Evolutionary conservation across 2,113 vertebrate genomes (phyloP).

Genomic region (Mesocricetus auratus): DNA sequence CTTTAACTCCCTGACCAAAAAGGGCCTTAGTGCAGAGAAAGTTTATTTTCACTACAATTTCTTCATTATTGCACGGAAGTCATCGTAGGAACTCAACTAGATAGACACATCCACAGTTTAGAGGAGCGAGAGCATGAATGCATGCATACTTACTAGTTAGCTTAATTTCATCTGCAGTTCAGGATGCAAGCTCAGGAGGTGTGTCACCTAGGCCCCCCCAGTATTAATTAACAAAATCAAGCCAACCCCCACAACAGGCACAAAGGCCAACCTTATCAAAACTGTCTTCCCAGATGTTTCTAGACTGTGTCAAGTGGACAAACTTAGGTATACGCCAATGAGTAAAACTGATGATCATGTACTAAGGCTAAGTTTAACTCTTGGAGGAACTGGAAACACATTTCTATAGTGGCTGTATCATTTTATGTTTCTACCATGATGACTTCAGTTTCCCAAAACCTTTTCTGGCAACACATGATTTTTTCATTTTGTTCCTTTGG

Average conservation of each 20-base stretch:
- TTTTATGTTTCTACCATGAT: conserved; percentile 8
- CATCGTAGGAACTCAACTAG: background rate
- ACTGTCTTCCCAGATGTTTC: background rate
- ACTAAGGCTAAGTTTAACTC: background rate
- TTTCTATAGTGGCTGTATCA: background rate
- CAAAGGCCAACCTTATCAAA: background rate
- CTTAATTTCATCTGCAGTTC: background rate
- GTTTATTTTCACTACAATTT: background rate
- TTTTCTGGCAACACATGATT: background rate
- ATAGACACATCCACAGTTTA: background rate
- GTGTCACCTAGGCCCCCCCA: background rate
- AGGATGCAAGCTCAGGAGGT: background rate
- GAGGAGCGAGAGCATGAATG: background rate
- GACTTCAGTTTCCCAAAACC: background rate
- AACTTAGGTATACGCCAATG: background rate
- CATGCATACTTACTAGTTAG: background rate
- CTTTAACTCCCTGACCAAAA: background rate
- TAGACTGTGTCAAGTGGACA: background rate
- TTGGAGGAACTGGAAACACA: conserved; percentile 6
- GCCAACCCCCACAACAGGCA: background rate
- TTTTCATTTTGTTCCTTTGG: conserved; percentile 30
- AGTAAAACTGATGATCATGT: background rate
- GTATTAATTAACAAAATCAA: background rate
- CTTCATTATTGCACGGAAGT: background rate
- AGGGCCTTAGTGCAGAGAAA: background rate